Base-by-base conservation (phyloP, 2,888 invertebrate species). In the Stramonita haemastoma region DNA sequence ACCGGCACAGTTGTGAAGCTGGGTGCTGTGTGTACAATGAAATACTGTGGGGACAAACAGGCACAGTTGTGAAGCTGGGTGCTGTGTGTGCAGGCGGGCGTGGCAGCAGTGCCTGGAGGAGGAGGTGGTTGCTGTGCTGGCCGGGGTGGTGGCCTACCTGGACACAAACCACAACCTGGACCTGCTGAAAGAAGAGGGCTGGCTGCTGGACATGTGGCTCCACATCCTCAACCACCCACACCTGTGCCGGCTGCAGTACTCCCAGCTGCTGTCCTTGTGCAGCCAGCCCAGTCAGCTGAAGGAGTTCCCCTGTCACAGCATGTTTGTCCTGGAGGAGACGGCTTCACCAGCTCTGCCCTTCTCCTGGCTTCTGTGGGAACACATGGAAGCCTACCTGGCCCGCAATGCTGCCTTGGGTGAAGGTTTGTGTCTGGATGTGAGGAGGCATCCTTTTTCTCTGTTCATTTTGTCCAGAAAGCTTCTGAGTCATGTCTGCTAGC, bases 111-210 rank as follows among this genome's bases (percentile, higher is more conserved):
- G 92, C 56, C 88, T 95, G 34, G 94, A 94, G 88, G 90, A 91
- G 26, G 93, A 94, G 89, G 90, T 95, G 19, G 91, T 93, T 11
- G 95, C 95, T 17, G 91, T 95, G 11, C 90, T 95, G 84, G 95
- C 94, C 87, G 94, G 94, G 15, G 92, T 95, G 13, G 91, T 95
- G 34, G 93, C 95, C n/a, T 93, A 92, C 89, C 88, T 93, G 36
- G 95, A 95, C 90, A 94, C 94, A 46, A 94, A 95, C 90, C 89
- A 91, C 73, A 95, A 95, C 91, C 91, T 95, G 88, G 93, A 94
- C 81, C 89, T 95, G 66, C 86, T 95, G 73, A n/a, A 87, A 13
- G 29, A 77, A 36, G 73, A n/a, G 26, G 79, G 66, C 19, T 87
- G 87, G 87, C 26, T 77, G 5, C 29, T 19, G 8, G 36, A 87